Percentiles rank a stretch among this genome's conserved stretches.
phyloP scores from a whole-genome alignment of 2,797 vertebrate species.

The Scleropages formosus region DNA sequence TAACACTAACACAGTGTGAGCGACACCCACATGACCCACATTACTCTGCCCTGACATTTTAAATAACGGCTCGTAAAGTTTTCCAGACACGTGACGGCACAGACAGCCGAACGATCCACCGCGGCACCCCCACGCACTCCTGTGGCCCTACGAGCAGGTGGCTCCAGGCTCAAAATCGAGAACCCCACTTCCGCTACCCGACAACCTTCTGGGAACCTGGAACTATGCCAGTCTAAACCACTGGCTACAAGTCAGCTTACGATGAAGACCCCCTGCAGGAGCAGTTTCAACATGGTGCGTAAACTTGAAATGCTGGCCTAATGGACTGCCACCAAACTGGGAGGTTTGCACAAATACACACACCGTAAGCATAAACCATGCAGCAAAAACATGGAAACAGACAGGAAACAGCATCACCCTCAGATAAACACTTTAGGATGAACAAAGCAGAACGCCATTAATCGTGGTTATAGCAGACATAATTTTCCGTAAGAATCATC shows the following conservation, averaged over 20 bases:
- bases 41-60: background rate
- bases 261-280: constrained; percentile 1
- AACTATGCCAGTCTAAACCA: background rate
- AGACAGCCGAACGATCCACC: too few species aligned
- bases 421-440: background rate
- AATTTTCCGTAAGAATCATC: background rate
- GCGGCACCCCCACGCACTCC: background rate
- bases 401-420: constrained; percentile 2
- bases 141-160: background rate
- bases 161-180: background rate
- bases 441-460: constrained; percentile 1
- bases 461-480: background rate
- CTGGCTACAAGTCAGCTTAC: background rate
- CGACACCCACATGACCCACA: background rate
- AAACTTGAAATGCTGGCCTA: constrained; percentile 5
- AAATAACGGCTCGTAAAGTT: background rate
- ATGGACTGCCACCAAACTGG: constrained; percentile 12
- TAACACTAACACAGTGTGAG: background rate
- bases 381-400: constrained; percentile 14
- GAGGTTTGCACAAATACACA: background rate
- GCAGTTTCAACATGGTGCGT: background rate
- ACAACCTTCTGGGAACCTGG: background rate
- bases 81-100: too few species aligned
- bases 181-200: background rate
- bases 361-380: constrained; percentile 7